phyloP scores from a whole-genome alignment of 2,888 invertebrate species.

The Agrotis puta region DNA sequence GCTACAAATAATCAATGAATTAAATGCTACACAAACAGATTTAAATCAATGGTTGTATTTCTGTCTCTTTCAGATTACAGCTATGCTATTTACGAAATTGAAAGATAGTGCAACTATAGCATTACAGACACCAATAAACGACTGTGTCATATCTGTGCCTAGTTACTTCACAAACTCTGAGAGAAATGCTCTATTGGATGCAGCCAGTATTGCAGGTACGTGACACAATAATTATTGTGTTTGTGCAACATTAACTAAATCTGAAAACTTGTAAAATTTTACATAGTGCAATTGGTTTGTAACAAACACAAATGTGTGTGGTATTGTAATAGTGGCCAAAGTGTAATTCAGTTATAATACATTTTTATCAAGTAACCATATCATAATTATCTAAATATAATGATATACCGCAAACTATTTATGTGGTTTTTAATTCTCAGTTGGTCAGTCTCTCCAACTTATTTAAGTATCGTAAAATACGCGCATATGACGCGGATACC shows the following conservation, averaged over 20 bases:
- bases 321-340: slow-evolving; percentile 1
- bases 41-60: slow-evolving; percentile 14
- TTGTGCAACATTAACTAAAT: slow-evolving; percentile 1
- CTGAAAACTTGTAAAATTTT: background rate
- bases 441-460: background rate
- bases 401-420: slow-evolving; percentile 17
- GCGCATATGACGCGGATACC: too few relatives aligned
- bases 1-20: slow-evolving; percentile 13
- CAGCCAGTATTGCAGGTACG: slow-evolving; percentile 96
- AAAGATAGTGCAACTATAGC: slow-evolving; percentile 97
- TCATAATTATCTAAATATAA: background rate
- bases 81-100: slow-evolving; percentile 99
- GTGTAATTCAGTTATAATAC: slow-evolving; percentile 7
- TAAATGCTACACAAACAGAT: background rate
- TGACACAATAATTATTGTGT: background rate
- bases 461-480: too few relatives aligned
- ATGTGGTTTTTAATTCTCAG: slow-evolving; percentile 8
- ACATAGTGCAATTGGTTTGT: background rate
- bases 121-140: slow-evolving; percentile 97
- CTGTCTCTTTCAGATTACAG: slow-evolving; percentile 92
- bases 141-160: slow-evolving; percentile 98
- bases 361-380: slow-evolving; percentile 21
- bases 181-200: slow-evolving; percentile 97
- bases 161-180: slow-evolving; percentile 98
- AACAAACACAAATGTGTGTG: background rate